Conservation (phyloP, 2,888 invertebrate genomes). For the Brachypterus glaber region DNA sequence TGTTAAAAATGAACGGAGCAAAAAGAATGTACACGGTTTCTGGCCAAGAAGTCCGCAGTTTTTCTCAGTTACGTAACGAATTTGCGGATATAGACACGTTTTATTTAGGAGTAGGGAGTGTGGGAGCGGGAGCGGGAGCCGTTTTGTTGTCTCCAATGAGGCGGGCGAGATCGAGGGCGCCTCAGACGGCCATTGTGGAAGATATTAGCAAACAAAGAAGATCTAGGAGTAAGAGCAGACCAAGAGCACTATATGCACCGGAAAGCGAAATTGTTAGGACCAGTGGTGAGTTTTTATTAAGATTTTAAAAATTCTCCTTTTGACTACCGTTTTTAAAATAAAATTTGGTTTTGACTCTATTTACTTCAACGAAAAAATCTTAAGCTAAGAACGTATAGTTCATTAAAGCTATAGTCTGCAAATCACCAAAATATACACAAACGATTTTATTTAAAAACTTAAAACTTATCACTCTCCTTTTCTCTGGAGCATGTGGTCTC, state of each 20-base stretch:
- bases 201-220: slow-evolving; percentile 49
- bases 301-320: slow-evolving; percentile 5
- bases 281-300: slow-evolving; percentile 47
- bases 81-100: slow-evolving; percentile 88
- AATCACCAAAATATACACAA: too few species aligned
- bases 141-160: slow-evolving; percentile 55
- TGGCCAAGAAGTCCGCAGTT: slow-evolving; percentile 89
- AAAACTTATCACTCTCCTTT: too few species aligned
- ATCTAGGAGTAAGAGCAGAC: slow-evolving; percentile 76
- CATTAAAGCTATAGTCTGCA: too few species aligned
- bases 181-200: slow-evolving; percentile 45
- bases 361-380: too few species aligned
- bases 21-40: slow-evolving; percentile 86
- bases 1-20: slow-evolving; percentile 83
- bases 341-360: too few species aligned
- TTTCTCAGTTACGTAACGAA: slow-evolving; percentile 86
- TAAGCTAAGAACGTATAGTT: too few species aligned
- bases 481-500: too few species aligned
- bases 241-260: slow-evolving; percentile 72
- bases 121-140: slow-evolving; percentile 37
- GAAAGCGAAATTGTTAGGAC: slow-evolving; percentile 73
- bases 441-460: too few species aligned
- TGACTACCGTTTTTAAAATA: slow-evolving; percentile 2
- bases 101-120: slow-evolving; percentile 57
- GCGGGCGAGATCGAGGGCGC: slow-evolving; percentile 55